Percentiles rank a stretch among this genome's conserved stretches.
phyloP scores from a whole-genome alignment of 2,113 vertebrate genomes.

The Cinclus mexicanus region DNA sequence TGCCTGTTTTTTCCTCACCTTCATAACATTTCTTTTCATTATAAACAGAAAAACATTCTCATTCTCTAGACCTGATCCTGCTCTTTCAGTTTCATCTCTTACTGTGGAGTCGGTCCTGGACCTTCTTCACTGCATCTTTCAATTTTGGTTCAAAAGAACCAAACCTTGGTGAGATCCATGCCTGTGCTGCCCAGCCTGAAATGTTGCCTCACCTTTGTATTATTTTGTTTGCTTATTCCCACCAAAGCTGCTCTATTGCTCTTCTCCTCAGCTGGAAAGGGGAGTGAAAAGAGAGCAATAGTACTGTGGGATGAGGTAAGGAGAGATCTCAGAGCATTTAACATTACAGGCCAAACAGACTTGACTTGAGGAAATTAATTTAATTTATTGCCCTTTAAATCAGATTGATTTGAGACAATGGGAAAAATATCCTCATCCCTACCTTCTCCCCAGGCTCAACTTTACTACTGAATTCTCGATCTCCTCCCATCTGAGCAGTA shows the following conservation, averaged over 20 bases:
- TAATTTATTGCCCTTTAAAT: neutral
- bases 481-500: neutral
- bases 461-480: neutral
- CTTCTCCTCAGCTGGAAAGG: neutral
- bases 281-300: neutral
- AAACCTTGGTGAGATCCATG: neutral
- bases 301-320: neutral
- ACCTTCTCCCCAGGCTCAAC: neutral
- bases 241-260: neutral
- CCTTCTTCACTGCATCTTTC: neutral
- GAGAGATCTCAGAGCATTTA: neutral
- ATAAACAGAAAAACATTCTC: neutral
- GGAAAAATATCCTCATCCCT: neutral
- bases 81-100: neutral
- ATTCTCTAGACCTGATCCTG: neutral
- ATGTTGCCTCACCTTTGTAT: neutral
- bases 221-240: neutral
- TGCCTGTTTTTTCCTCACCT: neutral
- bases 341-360: neutral
- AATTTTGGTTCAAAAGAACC: neutral
- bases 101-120: neutral
- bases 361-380: neutral
- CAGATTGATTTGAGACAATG: neutral
- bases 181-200: slow-evolving; percentile 2
- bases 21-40: slow-evolving; percentile 1